These are phyloP conservation scores for Machimus rusticus DNA, from an alignment of 2,888 invertebrate genomes.

Conservation along the genomic window DNA sequence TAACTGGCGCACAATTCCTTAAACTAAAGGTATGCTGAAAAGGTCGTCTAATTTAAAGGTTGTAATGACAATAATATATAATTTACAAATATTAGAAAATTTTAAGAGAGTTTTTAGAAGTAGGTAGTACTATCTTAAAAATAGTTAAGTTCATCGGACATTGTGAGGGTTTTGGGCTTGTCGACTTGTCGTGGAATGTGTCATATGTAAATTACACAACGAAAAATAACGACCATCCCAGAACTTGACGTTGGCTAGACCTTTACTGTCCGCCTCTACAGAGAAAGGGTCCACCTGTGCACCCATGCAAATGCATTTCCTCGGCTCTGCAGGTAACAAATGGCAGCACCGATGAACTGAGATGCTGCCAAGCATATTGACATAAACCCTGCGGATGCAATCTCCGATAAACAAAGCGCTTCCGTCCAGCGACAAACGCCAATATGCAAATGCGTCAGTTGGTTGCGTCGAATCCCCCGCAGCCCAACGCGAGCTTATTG, in stretches of 20 bases:
- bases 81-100: no score
- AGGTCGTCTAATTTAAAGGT: no score
- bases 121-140: no score
- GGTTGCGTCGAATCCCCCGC: neutral
- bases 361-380: slow-evolving; percentile 26
- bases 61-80: no score
- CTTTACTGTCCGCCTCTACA: neutral
- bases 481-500: neutral
- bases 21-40: no score
- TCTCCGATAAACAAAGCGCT: slow-evolving; percentile 34
- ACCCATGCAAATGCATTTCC: neutral
- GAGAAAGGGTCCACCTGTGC: neutral
- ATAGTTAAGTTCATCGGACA: no score
- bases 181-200: no score
- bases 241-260: neutral
- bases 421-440: slow-evolving; percentile 4
- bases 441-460: neutral
- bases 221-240: neutral
- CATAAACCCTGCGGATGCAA: slow-evolving; percentile 21
- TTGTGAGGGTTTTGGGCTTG: no score
- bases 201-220: no score
- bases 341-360: neutral
- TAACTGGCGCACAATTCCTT: no score
- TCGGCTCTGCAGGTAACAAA: neutral
- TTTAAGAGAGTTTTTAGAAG: no score